A percentile compares a stretch with the other conserved stretches of the same genome.
Conservation (phyloP, 2,113 vertebrate genomes). For the Tachysurus vachellii region DNA sequence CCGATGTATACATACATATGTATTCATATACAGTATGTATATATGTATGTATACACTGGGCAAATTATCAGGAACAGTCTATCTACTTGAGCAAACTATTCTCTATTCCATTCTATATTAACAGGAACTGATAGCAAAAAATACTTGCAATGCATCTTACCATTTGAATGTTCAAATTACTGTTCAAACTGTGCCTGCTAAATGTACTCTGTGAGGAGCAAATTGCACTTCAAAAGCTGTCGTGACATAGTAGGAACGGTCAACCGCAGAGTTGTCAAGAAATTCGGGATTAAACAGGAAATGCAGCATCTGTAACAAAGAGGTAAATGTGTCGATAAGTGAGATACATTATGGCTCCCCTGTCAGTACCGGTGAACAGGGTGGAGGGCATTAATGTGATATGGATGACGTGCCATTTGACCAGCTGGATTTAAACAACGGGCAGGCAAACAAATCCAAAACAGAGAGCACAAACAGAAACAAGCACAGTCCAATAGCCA, state of each 20-base stretch:
- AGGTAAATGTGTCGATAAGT: neutral
- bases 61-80: no score
- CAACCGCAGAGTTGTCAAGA: neutral
- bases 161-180: slow-evolving; percentile 7
- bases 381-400: neutral
- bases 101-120: neutral
- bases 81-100: neutral
- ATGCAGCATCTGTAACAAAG: neutral
- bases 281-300: neutral
- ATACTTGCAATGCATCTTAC: neutral
- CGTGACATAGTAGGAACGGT: neutral
- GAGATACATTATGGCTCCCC: neutral
- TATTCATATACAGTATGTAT: no score
- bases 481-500: no score
- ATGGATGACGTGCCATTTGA: neutral
- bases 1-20: no score
- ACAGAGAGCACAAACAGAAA: no score
- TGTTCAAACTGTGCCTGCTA: neutral
- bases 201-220: neutral
- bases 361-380: neutral
- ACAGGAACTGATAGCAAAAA: neutral
- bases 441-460: no score
- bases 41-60: no score
- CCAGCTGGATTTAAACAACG: neutral
- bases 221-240: neutral